phyloP scores from a whole-genome alignment of 2,113 vertebrate species.

The Actinemys pallida region DNA sequence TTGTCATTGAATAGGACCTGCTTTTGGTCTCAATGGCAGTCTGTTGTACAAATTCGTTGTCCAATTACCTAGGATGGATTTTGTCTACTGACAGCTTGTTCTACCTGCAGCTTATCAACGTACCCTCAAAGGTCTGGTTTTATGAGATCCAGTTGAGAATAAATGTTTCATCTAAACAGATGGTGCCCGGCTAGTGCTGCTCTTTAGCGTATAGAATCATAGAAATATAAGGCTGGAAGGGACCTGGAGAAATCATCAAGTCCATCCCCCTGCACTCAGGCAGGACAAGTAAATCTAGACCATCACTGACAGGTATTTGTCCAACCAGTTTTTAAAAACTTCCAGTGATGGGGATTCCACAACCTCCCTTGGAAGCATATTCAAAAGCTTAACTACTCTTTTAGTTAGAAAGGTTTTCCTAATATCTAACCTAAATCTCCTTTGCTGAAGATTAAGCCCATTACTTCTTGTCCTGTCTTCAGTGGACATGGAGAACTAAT shows the following conservation, averaged over 20 bases:
- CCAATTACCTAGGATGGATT: background rate
- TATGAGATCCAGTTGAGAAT: conserved; percentile 37
- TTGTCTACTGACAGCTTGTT: background rate
- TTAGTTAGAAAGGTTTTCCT: background rate
- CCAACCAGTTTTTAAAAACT: background rate
- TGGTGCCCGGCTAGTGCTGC: conserved; percentile 17
- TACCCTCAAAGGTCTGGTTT: background rate
- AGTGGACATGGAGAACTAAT: background rate
- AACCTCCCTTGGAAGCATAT: background rate
- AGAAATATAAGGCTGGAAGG: background rate
- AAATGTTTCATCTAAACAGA: conserved; percentile 37
- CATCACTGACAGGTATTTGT: background rate
- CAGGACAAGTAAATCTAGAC: background rate
- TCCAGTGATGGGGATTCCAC: background rate
- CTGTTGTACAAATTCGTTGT: background rate
- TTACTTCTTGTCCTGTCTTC: background rate
- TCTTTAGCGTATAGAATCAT: background rate
- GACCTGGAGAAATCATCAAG: background rate
- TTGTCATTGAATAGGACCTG: background rate
- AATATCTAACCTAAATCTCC: background rate
- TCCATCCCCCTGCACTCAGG: background rate
- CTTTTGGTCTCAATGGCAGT: background rate
- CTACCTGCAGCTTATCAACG: conserved; percentile 18
- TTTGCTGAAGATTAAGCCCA: background rate
- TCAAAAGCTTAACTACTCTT: background rate